phyloP scores from a whole-genome alignment of 2,113 vertebrate species.

The Pituophis catenifer region DNA sequence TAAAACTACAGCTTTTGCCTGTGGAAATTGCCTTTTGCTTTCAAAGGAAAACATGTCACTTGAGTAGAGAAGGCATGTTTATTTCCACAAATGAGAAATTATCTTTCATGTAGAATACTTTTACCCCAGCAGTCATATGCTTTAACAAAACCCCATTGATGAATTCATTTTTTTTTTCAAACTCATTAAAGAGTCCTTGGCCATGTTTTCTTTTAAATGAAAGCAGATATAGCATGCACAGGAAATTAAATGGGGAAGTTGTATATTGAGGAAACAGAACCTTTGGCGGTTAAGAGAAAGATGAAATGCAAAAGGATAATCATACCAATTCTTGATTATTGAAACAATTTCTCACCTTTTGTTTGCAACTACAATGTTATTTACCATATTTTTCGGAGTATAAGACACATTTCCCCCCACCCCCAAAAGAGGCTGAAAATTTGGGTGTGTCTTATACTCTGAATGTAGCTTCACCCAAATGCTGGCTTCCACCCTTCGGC shows the following conservation, averaged over 20 bases:
- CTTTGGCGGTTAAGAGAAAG: not conserved
- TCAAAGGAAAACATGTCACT: not conserved
- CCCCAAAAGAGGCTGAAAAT: too few species aligned
- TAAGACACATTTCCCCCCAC: too few species aligned
- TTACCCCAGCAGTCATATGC: not conserved
- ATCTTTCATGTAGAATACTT: not conserved
- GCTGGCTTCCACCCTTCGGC: too few species aligned
- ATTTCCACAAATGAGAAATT: slow-evolving; percentile 26
- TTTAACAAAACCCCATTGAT: slow-evolving; percentile 3
- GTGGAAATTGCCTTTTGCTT: slow-evolving; percentile 8
- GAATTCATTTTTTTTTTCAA: not conserved
- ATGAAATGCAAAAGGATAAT: not conserved
- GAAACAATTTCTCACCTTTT: not conserved
- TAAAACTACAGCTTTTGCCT: slow-evolving; percentile 10
- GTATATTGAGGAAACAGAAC: not conserved
- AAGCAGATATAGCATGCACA: not conserved
- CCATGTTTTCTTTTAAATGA: not conserved
- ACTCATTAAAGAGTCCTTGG: not conserved
- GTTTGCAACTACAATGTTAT: not conserved
- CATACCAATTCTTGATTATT: not conserved
- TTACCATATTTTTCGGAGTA: too few species aligned
- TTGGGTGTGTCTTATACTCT: too few species aligned
- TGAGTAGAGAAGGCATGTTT: slow-evolving; percentile 11
- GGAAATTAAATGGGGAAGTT: not conserved
- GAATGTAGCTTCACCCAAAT: too few species aligned